Percentiles rank a stretch among this genome's conserved stretches.
phyloP scores from a whole-genome alignment of 2,113 vertebrate genomes.

The Aptenodytes forsteri region DNA sequence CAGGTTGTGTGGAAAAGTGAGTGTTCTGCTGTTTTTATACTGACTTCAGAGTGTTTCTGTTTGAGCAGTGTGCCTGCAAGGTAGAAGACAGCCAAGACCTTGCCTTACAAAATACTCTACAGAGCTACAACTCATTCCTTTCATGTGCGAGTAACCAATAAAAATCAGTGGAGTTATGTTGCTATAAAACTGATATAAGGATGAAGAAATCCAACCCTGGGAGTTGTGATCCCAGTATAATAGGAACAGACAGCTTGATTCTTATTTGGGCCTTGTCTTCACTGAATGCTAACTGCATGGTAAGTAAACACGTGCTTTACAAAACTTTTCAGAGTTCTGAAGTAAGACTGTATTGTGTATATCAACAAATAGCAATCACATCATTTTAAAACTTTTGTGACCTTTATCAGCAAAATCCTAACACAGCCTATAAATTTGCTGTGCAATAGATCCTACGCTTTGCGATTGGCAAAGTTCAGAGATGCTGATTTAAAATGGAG shows the following conservation, averaged over 20 bases:
- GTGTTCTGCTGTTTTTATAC: not conserved
- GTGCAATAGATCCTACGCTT: not conserved
- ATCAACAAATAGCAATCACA: not conserved
- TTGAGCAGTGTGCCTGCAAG: not conserved
- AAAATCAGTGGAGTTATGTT: not conserved
- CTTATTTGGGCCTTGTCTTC: not conserved
- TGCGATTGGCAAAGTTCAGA: not conserved
- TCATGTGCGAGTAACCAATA: not conserved
- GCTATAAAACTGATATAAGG: not conserved
- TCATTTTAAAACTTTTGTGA: not conserved
- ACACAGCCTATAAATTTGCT: not conserved
- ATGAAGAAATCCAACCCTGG: not conserved
- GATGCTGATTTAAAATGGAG: not conserved
- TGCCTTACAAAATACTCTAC: not conserved
- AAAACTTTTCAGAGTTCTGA: not conserved
- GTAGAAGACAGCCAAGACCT: not conserved
- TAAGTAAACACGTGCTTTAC: not conserved
- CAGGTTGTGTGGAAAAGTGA: not conserved
- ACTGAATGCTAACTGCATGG: not conserved
- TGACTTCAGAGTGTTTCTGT: not conserved
- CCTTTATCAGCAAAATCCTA: not conserved
- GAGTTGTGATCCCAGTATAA: not conserved
- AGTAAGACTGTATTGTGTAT: not conserved
- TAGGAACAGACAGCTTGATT: not conserved
- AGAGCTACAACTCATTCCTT: not conserved